These are phyloP conservation scores for Drosophila tsacasi DNA, from an alignment of 1,140 invertebrate species.

Conservation along the genomic window DNA sequence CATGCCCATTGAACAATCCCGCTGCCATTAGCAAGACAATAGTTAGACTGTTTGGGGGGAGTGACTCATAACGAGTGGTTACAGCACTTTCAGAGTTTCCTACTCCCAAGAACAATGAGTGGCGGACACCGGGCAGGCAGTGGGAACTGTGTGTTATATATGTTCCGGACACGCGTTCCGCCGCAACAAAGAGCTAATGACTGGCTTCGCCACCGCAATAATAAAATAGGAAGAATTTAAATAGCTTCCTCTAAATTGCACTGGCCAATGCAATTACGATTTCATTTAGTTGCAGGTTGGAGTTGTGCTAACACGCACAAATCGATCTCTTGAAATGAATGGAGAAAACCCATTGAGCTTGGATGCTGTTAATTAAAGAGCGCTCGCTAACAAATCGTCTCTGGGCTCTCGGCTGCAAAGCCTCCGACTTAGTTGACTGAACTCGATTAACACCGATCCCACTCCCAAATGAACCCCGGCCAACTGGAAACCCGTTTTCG, in stretches of 20 bases:
- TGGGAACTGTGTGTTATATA: constrained; percentile 13
- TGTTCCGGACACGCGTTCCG: constrained; percentile 9
- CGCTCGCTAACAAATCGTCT: constrained; percentile 13
- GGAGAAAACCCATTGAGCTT: constrained; percentile 6
- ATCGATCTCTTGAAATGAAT: constrained; percentile 1
- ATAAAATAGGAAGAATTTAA: constrained; percentile 19
- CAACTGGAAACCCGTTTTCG: constrained; percentile 37
- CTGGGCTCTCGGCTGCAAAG: constrained; percentile 5
- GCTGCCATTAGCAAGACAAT: constrained; percentile 41
- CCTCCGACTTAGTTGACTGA: constrained; percentile 36
- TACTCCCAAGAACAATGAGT: constrained; percentile 31
- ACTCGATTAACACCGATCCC: constrained; percentile 31
- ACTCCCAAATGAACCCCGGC: constrained; percentile 24
- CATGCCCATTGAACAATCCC: constrained; percentile 1
- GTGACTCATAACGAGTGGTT: constrained; percentile 12
- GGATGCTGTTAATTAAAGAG: constrained; percentile 2
- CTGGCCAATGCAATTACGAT: not conserved
- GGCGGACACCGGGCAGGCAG: constrained; percentile 20
- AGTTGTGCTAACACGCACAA: constrained; percentile 8
- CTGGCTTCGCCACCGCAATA: not conserved
- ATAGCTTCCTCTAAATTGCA: constrained; percentile 8
- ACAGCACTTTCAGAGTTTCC: not conserved
- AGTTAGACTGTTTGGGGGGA: constrained; percentile 3
- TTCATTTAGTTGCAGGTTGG: not conserved
- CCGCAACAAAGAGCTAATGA: constrained; percentile 16